phyloP scores from a whole-genome alignment of 2,797 vertebrate genomes.

The Rhinella marina region DNA sequence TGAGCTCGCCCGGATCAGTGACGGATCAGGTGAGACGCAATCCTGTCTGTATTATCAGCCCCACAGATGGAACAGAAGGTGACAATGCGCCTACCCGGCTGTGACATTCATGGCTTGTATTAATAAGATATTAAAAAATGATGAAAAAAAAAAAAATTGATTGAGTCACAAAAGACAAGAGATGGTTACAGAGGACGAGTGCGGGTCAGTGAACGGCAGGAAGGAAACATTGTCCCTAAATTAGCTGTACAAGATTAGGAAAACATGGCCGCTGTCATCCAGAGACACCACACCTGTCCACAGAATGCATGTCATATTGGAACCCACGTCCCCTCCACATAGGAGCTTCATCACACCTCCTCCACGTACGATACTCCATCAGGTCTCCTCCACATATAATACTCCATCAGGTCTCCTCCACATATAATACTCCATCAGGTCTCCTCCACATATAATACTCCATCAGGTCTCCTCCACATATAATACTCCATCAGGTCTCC shows the following conservation, averaged over 20 bases:
- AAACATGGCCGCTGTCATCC: not conserved
- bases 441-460: no score
- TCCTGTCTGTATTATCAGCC: not conserved
- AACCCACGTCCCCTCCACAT: no score
- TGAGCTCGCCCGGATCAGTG: conserved; percentile 71
- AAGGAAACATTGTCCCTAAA: not conserved
- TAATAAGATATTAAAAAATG: not conserved
- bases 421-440: no score
- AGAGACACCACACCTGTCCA: not conserved
- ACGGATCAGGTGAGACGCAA: conserved; percentile 55
- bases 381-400: not conserved
- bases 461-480: no score
- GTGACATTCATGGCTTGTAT: not conserved
- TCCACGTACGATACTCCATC: not conserved
- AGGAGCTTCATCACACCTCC: not conserved
- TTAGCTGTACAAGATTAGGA: no score
- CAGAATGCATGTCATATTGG: no score
- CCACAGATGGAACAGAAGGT: conserved; percentile 47
- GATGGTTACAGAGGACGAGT: not conserved
- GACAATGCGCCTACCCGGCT: conserved; percentile 28
- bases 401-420: not conserved
- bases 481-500: no score
- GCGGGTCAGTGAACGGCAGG: not conserved
- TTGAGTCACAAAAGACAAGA: not conserved
- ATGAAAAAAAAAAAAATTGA: not conserved